phyloP scores from a whole-genome alignment of 2,888 invertebrate species.

The Coelopa pilipes region DNA sequence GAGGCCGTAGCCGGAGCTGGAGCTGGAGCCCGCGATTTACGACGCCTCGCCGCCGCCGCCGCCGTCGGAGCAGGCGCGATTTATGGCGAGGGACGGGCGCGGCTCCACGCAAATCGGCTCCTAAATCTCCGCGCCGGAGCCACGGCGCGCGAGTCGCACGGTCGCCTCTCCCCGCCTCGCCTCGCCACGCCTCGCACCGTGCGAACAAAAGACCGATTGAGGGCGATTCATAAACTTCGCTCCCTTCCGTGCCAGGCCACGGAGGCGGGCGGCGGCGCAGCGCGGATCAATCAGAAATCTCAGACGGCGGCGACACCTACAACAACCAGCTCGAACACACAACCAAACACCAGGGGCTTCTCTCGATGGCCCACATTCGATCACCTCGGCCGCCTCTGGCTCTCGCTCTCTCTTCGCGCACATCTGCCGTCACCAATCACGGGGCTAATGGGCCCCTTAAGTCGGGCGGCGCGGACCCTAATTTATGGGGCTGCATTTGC shows the following conservation, averaged over 20 bases:
- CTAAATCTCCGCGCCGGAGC: no score
- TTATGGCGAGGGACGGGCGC: no score
- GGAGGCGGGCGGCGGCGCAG: not conserved
- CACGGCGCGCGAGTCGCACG: no score
- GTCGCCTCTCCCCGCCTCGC: no score
- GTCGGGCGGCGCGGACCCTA: conserved; percentile 40
- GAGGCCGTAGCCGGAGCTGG: no score
- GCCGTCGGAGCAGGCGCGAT: no score
- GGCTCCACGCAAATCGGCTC: no score
- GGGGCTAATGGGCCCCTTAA: conserved; percentile 50
- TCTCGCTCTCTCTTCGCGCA: conserved; percentile 34
- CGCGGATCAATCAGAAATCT: conserved; percentile 19
- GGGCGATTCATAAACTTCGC: no score
- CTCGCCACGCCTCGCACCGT: no score
- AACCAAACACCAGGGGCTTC: not conserved
- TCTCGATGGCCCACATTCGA: conserved; percentile 1
- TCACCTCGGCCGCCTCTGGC: not conserved
- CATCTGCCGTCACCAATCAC: conserved; percentile 64
- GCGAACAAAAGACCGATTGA: no score
- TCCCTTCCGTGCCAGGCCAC: not conserved
- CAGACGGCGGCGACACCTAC: conserved; percentile 17
- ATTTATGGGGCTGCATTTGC: conserved; percentile 26
- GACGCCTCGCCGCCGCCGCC: no score
- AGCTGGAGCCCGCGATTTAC: no score
- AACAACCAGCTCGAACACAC: conserved; percentile 7